Percentiles rank a stretch among this genome's conserved stretches.
Evolutionary conservation across 2,888 invertebrate species (phyloP).

Genomic region (Thecophora atra): DNA sequence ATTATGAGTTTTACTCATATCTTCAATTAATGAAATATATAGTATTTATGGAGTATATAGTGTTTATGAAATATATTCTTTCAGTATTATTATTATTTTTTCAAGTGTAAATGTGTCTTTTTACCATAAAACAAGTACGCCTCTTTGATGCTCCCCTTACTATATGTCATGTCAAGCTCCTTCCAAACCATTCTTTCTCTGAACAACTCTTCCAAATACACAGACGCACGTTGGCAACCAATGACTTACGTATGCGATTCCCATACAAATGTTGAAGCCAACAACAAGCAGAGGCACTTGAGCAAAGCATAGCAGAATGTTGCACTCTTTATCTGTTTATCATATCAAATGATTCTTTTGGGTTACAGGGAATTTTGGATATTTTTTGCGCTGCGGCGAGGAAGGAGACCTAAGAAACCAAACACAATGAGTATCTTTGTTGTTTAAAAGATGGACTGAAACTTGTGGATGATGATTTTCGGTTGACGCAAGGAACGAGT

Average conservation of each 20-base stretch:
- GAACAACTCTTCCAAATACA: constrained; percentile 15
- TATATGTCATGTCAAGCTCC: neutral
- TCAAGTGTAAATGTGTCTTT: neutral
- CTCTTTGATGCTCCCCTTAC: constrained; percentile 1
- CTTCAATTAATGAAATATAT: neutral
- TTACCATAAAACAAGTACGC: constrained; percentile 19
- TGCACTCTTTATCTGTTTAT: constrained; percentile 25
- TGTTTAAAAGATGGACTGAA: constrained; percentile 41
- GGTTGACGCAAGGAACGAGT: constrained; percentile 27
- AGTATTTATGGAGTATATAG: neutral
- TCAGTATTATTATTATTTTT: neutral
- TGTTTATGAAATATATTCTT: no score
- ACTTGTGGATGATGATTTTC: constrained; percentile 35
- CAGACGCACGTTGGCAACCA: constrained; percentile 17
- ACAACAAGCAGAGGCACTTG: neutral
- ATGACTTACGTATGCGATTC: constrained; percentile 21
- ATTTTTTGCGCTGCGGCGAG: no score
- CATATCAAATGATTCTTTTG: constrained; percentile 11
- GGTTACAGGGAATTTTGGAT: neutral
- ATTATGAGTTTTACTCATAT: neutral
- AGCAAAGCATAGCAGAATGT: neutral
- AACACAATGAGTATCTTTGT: constrained; percentile 26
- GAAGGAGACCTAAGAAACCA: neutral
- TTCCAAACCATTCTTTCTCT: constrained; percentile 15
- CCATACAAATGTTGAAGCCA: constrained; percentile 17